These are phyloP conservation scores for Folsomia manolachei DNA, from an alignment of 2,888 invertebrate species.

Conservation along the genomic window DNA sequence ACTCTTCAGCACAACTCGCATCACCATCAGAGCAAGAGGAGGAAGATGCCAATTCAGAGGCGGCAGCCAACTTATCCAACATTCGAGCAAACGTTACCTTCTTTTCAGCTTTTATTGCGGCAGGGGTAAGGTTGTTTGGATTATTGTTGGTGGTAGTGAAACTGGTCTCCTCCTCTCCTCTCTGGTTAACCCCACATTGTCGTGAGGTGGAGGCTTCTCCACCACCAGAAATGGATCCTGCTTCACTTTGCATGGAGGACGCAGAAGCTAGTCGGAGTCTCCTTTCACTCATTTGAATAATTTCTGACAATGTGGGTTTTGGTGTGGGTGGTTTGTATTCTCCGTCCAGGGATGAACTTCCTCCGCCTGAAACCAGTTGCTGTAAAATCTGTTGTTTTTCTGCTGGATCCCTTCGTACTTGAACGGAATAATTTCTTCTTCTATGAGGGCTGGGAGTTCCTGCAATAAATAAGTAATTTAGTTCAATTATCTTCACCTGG, in stretches of 20 bases:
- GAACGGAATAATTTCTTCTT: constrained; percentile 75
- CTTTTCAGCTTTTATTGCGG: constrained; percentile 48
- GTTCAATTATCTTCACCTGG: too few relatives aligned
- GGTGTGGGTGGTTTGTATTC: constrained; percentile 63
- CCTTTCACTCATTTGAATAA: constrained; percentile 70
- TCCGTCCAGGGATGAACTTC: constrained; percentile 47
- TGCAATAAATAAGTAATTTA: constrained; percentile 52
- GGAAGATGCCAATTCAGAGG: constrained; percentile 57
- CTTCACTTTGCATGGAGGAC: constrained; percentile 38
- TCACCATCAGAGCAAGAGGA: constrained; percentile 62
- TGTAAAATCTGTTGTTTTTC: constrained; percentile 77
- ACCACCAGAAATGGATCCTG: constrained; percentile 18
- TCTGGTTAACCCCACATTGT: constrained; percentile 17
- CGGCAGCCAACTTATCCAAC: constrained; percentile 46
- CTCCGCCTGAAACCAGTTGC: constrained; percentile 61
- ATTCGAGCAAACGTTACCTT: constrained; percentile 54
- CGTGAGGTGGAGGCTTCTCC: constrained; percentile 13
- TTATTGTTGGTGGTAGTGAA: constrained; percentile 29
- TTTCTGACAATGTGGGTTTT: constrained; percentile 68
- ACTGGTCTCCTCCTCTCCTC: constrained; percentile 44
- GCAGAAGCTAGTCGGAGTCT: constrained; percentile 52
- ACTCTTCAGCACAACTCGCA: constrained; percentile 51
- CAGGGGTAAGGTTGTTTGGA: constrained; percentile 25
- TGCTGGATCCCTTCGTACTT: constrained; percentile 54
- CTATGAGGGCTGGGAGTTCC: constrained; percentile 75